Conservation (phyloP, 2,888 invertebrate species). For the Drosophila cracens region DNA sequence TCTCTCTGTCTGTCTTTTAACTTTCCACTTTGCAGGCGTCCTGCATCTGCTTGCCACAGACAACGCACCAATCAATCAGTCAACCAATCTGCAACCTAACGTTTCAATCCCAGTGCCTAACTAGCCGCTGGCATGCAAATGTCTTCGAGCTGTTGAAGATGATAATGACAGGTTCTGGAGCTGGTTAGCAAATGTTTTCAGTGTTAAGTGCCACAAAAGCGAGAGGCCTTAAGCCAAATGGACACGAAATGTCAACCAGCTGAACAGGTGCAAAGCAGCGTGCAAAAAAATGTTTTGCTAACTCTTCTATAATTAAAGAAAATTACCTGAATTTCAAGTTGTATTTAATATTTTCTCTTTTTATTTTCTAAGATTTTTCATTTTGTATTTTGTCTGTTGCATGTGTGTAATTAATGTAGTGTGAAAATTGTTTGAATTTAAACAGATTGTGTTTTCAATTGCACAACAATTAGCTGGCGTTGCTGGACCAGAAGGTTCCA, state of each 20-base stretch:
- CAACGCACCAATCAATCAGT: slow-evolving; percentile 40
- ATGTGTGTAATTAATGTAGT: slow-evolving; percentile 1
- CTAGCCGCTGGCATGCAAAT: slow-evolving; percentile 40
- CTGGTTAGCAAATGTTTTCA: slow-evolving; percentile 24
- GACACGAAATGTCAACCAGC: slow-evolving; percentile 21
- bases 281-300: neutral
- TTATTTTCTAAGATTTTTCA: neutral
- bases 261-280: slow-evolving; percentile 33
- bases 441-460: slow-evolving; percentile 27
- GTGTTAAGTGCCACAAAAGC: slow-evolving; percentile 16
- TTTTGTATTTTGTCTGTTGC: neutral
- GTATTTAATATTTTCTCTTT: neutral
- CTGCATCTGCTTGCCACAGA: slow-evolving; percentile 4
- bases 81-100: slow-evolving; percentile 51
- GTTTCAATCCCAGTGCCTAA: slow-evolving; percentile 58
- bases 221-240: slow-evolving; percentile 22
- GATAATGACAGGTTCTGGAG: slow-evolving; percentile 45
- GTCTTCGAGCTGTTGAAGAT: slow-evolving; percentile 32
- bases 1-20: neutral
- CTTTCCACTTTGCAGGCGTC: neutral
- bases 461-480: slow-evolving; percentile 24
- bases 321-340: neutral
- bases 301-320: neutral
- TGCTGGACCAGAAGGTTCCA: slow-evolving; percentile 37
- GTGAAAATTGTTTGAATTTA: slow-evolving; percentile 1